Evolutionary conservation across 2,888 invertebrate species (phyloP).

Genomic region (Drosophila flavopinicola): DNA sequence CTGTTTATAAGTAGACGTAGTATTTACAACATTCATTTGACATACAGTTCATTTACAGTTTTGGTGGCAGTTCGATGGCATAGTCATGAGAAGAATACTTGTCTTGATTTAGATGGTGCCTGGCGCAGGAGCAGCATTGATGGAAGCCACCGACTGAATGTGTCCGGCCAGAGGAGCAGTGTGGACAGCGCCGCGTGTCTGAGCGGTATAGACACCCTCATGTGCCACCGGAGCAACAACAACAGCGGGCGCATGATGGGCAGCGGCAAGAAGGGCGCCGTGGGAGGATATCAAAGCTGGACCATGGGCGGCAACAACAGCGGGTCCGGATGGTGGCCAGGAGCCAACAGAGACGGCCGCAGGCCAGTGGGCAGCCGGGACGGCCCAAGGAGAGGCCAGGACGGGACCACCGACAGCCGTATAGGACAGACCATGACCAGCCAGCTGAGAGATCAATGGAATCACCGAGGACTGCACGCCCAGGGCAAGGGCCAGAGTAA

Average conservation of each 20-base stretch:
- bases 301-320: constrained; percentile 52
- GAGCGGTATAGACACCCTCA: constrained; percentile 80
- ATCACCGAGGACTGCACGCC: constrained; percentile 81
- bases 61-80: constrained; percentile 59
- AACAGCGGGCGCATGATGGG: constrained; percentile 53
- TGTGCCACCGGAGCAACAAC: constrained; percentile 72
- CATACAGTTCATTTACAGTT: constrained; percentile 16
- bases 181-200: constrained; percentile 80
- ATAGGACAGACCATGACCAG: constrained; percentile 75
- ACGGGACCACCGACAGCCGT: constrained; percentile 75
- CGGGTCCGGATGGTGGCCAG: constrained; percentile 46
- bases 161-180: constrained; percentile 81
- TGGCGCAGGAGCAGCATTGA: constrained; percentile 81
- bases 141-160: constrained; percentile 76
- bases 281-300: constrained; percentile 45
- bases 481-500: constrained; percentile 82
- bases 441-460: constrained; percentile 71
- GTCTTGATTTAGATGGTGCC: constrained; percentile 67
- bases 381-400: constrained; percentile 58
- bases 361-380: constrained; percentile 43
- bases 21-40: constrained; percentile 47
- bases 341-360: constrained; percentile 59
- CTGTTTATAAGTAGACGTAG: constrained; percentile 61
- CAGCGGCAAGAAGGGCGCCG: constrained; percentile 33
- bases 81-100: neutral